Base-by-base conservation (phyloP, 1,140 invertebrate species). In the Aradophagus sp. region DNA sequence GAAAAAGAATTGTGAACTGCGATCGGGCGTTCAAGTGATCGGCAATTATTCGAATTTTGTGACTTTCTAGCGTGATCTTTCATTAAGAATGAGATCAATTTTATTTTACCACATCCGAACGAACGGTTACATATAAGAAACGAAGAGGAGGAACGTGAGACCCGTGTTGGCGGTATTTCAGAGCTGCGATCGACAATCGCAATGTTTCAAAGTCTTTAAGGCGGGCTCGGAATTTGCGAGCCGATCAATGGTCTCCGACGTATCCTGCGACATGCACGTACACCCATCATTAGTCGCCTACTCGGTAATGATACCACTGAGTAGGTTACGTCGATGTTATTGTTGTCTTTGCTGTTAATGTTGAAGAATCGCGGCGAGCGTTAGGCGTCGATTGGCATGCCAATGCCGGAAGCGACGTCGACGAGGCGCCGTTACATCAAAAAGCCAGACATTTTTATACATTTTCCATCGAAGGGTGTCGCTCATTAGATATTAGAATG, bases 271-370 rank as follows among this genome's bases (percentile, higher is more conserved):
- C 42, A 63, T 45, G 45, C 44, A 44, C 23, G 52, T 44, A 65
- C 50, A 66, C 69, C 69, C 62, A 52, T 72, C 61, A 72, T 66
- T 72, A 66, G 44, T 59, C 68, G 68, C 53, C 59, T 59, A 65
- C 56, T 36, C 41, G 45, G 29, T 50, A 50, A 67, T 58, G 36
- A 67, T 50, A 58, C 52, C 58, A 34, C 35, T 31, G 52, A 38
- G 56, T 67, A 42, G 50, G 50, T 65, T 55, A 55, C 61, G 50
- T 45, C 31, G 47, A 14, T 62, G 61, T 66, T 58, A 67, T 67
- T 67, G 63, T 58, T 52, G 61, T 55, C 48, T 53, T 63, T 23
- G 38, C 58, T 14, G 53, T 52, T 58, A 55, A 45, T 32, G 34
- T 26, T 35, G 20, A 35, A 48, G 44, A 44, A 59, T 15, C 27